Evolutionary conservation across 2,797 vertebrate species (phyloP), one percentile per base, ranked within the genome.

Genomic region (Clarias platycephalus): DNA sequence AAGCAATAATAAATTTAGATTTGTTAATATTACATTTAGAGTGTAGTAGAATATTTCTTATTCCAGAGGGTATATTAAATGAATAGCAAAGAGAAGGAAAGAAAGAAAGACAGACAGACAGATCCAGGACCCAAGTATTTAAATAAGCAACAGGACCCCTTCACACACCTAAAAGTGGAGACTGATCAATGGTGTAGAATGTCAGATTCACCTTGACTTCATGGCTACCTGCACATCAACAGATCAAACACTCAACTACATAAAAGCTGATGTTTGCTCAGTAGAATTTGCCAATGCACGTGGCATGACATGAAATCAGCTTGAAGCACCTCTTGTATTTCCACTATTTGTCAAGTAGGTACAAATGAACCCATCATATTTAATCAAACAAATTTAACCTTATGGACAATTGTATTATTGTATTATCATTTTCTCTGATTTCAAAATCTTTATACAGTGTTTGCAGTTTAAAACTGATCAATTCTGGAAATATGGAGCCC

Each of bases 221-320:
- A 77, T 57, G 28, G 75, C 75, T 60, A 64, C 74, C 60, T 76
- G 31, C 82, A 76, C 60, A 76, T 20, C 12, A 9, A 62, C 58
- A 18, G 44, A 37, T 53, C 70, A 28, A 55, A 62, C 57, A 82
- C 8, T 57, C 57, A 28, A 62, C 24, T 63, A 57, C 37, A 28
- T 28, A 34, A 76, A 76, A 64, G 26, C 58, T 75, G 60, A 77
- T 77, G 75, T 24, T 60, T 60, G 28, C 53, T 34, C 49, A 13
- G 57, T n/a, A 57, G 55, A 12, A 16, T 57, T 57, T 57, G 31
- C 13, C 7, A 6, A 49, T 5, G 40, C 74, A 58, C 57, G 72
- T 28, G 20, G 18, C 74, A 22, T 75, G 53, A 75, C 72, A 31
- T 49, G 40, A 76, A 57, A 70, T n/a, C 53, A 37, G 80, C 31